A percentile compares a stretch with the other conserved stretches of the same genome.
Conservation (phyloP, 2,113 vertebrate species). For the Cairina moschata region DNA sequence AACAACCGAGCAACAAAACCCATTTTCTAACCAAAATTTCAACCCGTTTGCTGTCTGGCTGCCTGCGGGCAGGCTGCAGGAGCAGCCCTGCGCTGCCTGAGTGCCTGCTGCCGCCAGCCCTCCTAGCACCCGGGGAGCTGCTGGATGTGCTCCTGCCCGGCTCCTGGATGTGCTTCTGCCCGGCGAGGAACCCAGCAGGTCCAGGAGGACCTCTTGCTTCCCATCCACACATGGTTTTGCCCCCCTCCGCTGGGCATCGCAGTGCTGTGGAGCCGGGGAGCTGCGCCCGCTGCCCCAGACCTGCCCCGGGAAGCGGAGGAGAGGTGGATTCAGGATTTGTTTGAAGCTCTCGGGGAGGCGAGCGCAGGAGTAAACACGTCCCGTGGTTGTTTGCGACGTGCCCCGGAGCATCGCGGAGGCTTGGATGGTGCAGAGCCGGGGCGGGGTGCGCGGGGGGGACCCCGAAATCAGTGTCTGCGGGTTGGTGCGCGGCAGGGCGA, state of each 20-base stretch:
- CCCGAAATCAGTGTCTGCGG: not conserved
- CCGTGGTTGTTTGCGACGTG: slow-evolving; percentile 13
- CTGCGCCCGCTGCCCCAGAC: not conserved
- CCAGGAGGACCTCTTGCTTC: slow-evolving; percentile 16
- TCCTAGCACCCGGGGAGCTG: not conserved
- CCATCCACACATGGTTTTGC: not conserved
- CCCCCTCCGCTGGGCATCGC: not conserved
- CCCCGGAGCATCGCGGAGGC: not conserved
- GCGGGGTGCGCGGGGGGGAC: not conserved
- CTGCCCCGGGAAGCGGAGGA: not conserved
- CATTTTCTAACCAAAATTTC: slow-evolving; percentile 11
- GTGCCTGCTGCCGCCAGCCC: not conserved
- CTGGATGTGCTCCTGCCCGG: slow-evolving; percentile 6
- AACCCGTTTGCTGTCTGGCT: not conserved
- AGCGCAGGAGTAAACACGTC: slow-evolving; percentile 43
- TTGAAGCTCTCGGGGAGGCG: not conserved
- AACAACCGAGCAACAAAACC: not conserved
- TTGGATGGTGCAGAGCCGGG: accelerated
- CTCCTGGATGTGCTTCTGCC: not conserved
- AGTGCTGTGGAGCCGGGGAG: not conserved
- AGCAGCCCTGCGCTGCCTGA: not conserved
- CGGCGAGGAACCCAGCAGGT: not conserved
- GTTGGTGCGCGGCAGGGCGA: not conserved
- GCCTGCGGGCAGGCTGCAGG: not conserved
- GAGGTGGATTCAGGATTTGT: not conserved